Base-by-base conservation (phyloP, 1,140 invertebrate species). In the Brachionus plicatilis region DNA sequence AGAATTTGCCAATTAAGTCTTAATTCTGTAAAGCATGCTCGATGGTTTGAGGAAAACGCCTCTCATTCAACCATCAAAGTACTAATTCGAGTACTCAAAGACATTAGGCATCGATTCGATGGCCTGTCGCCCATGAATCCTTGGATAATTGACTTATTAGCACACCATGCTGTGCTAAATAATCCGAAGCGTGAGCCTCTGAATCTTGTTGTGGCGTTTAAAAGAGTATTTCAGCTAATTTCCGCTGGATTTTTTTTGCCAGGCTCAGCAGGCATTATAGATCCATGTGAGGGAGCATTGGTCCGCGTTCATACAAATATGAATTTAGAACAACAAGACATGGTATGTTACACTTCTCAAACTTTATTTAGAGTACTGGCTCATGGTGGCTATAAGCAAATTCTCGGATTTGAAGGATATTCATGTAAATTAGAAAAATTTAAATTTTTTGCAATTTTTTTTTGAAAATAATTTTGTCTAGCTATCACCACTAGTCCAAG, bases 1-100 rank as follows among this genome's bases (percentile, higher is more conserved):
- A 95, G 95, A 90, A 91, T 95, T 37, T 93, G 96, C 89, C 93
- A 94, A 90, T 93, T 94, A 56, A 95, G 98, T 90, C 90, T 98
- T 86, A 94, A 95, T 2, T 95, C 96, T 1, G 96, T 99, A 65
- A 91, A 96, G 83, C 96, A 99, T 89, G 91, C 94, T 45, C 92
- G 96, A 3, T 99, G 97, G 96, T 98, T 99, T 90, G 97, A 99
- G 88, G 96, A 99, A 90, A 97, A 97, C 89, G 96, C 95, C 6
- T 95, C 95, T 88, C 96, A 98, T 90, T 97, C 96, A 75, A 88
- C 88, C 41, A 96, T 99, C 72, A 98, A 98, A 91, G 94, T 96
- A 12, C 90, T 99, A 0, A 97, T 99, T 86, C 92, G 97, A 12
- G 91, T 99, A 20, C 90, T 99, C 1, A 93, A 95, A 86, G 96